Conservation (phyloP, 2,888 invertebrate genomes). For the Hybos culiciformis region DNA sequence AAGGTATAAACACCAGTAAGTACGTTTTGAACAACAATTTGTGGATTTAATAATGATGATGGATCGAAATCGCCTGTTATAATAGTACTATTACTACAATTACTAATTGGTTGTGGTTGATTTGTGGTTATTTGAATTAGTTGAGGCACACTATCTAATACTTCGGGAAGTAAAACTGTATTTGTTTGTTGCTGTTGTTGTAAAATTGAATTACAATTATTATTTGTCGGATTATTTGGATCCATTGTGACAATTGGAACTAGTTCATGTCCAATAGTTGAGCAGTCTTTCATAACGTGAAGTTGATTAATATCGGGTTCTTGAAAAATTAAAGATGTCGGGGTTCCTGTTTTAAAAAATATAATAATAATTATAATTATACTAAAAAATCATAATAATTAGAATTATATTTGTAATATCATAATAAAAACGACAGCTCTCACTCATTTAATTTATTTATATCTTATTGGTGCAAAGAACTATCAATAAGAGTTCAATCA, state of each 20-base stretch:
- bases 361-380: background rate
- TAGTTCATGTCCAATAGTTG: conserved; percentile 31
- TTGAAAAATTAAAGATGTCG: conserved; percentile 36
- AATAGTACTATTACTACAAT: conserved; percentile 12
- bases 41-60: conserved; percentile 6
- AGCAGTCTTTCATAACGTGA: conserved; percentile 34
- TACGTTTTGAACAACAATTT: conserved; percentile 20
- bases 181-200: conserved; percentile 14
- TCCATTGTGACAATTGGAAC: conserved; percentile 36
- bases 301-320: conserved; percentile 24
- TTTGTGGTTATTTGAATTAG: conserved; percentile 8
- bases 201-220: too few species aligned
- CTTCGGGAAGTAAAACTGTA: conserved; percentile 12
- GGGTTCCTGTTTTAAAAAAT: conserved; percentile 33
- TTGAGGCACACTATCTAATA: conserved; percentile 16
- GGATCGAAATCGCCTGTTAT: conserved; percentile 14
- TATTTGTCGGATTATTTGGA: conserved; percentile 25
- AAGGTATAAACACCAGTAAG: conserved; percentile 43
- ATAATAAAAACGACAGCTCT: too few species aligned
- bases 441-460: too few species aligned
- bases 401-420: too few species aligned
- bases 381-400: too few species aligned
- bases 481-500: too few species aligned
- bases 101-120: conserved; percentile 8
- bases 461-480: too few species aligned